These are phyloP conservation scores for Gephyroberyx darwinii DNA, from an alignment of 2,797 vertebrate genomes.

Conservation along the genomic window DNA sequence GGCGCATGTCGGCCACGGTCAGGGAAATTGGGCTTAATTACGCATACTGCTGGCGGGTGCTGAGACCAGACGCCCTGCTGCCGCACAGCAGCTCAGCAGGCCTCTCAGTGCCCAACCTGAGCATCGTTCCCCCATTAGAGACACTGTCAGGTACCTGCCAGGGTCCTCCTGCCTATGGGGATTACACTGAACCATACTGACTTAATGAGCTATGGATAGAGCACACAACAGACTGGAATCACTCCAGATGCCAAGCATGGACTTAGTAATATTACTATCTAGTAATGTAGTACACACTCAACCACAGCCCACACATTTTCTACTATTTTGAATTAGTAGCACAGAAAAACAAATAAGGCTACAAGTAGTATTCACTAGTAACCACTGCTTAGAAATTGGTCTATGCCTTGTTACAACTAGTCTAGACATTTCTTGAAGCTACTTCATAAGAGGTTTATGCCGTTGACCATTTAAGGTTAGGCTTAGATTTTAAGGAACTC, in stretches of 20 bases:
- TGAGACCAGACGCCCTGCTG: slow-evolving; percentile 62
- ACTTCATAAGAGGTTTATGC: not conserved
- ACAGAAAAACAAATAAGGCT: not conserved
- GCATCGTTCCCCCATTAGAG: slow-evolving; percentile 35
- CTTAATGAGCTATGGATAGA: slow-evolving; percentile 18
- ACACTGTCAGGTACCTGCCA: slow-evolving; percentile 44
- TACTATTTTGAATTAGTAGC: not conserved
- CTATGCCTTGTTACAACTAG: not conserved
- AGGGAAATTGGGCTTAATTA: slow-evolving; percentile 71
- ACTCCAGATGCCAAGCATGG: not conserved
- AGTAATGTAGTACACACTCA: not conserved
- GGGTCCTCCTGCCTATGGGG: slow-evolving; percentile 24
- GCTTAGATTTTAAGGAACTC: slow-evolving; percentile 5
- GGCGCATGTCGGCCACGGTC: slow-evolving; percentile 64
- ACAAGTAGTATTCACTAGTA: not conserved
- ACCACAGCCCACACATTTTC: not conserved
- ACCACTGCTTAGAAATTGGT: not conserved
- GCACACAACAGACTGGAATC: not conserved
- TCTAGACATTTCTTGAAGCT: not conserved
- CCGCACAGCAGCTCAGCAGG: slow-evolving; percentile 43
- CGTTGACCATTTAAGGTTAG: not conserved
- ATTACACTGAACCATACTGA: slow-evolving; percentile 24
- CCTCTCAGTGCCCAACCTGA: slow-evolving; percentile 22
- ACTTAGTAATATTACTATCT: not conserved
- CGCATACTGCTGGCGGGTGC: slow-evolving; percentile 54